A percentile compares a stretch with the other conserved stretches of the same genome.
Evolutionary conservation across 2,888 invertebrate genomes (phyloP).

Genomic region (Sphaerophoria rueppellii): DNA sequence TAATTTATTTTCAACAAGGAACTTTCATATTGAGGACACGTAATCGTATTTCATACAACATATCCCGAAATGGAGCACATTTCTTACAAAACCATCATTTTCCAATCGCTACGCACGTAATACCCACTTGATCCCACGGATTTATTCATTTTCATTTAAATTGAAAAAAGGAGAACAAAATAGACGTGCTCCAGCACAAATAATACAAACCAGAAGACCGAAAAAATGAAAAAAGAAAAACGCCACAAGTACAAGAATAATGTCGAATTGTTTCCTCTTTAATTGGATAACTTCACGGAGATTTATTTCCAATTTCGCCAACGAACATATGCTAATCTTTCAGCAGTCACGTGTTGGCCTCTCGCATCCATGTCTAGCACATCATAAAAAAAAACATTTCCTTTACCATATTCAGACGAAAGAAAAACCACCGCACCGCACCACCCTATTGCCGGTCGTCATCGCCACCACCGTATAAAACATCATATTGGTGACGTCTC

Average conservation of each 20-base stretch:
- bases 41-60: background rate
- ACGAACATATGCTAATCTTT: constrained; percentile 71
- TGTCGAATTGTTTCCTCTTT: constrained; percentile 70
- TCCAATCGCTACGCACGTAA: constrained; percentile 37
- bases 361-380: constrained; percentile 71
- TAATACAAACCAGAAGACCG: constrained; percentile 4
- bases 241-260: constrained; percentile 36
- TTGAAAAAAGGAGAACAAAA: constrained; percentile 2
- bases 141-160: constrained; percentile 28
- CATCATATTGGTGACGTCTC: constrained; percentile 3
- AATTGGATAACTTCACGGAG: constrained; percentile 73
- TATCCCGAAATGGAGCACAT: background rate
- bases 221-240: constrained; percentile 12
- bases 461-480: background rate
- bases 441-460: background rate
- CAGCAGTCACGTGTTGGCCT: constrained; percentile 70
- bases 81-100: constrained; percentile 30
- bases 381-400: constrained; percentile 65
- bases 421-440: background rate
- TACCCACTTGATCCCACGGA: constrained; percentile 43
- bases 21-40: no score
- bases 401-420: constrained; percentile 31
- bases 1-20: no score
- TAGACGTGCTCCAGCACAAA: constrained; percentile 13
- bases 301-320: constrained; percentile 72